A percentile compares a stretch with the other conserved stretches of the same genome.
These are phyloP conservation scores for Ectemnius cavifrons DNA, from an alignment of 2,888 invertebrate species.

Conservation along the genomic window DNA sequence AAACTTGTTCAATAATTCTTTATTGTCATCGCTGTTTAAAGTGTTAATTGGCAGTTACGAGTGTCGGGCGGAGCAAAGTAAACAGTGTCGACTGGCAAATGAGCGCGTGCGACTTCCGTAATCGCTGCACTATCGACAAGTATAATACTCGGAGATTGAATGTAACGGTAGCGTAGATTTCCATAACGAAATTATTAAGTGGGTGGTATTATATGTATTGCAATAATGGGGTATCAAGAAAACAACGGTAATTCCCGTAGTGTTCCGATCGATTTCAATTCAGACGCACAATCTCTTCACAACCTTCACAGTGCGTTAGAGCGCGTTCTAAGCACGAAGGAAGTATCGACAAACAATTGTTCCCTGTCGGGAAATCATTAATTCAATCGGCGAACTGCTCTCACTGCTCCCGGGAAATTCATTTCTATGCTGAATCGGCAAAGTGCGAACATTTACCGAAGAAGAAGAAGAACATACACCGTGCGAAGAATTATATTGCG, in stretches of 20 bases:
- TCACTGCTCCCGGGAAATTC: no score
- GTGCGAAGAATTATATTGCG: no score
- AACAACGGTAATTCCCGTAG: conserved; percentile 21
- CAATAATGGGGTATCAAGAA: conserved; percentile 34
- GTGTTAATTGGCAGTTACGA: conserved; percentile 11
- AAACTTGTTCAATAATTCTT: no score
- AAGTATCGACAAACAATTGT: not conserved
- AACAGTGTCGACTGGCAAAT: not conserved
- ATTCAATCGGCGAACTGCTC: no score
- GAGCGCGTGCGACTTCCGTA: conserved; percentile 16
- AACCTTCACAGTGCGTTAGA: not conserved
- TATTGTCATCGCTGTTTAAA: no score
- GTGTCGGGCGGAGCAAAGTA: not conserved
- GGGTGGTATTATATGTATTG: conserved; percentile 20
- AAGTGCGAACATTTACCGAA: no score
- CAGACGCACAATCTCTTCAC: conserved; percentile 15
- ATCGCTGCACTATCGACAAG: conserved; percentile 17
- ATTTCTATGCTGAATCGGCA: no score
- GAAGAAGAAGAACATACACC: no score
- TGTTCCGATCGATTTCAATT: conserved; percentile 35
- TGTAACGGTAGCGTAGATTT: conserved; percentile 7
- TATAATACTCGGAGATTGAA: conserved; percentile 30
- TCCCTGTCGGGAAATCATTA: no score
- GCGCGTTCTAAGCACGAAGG: not conserved
- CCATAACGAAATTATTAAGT: conserved; percentile 43